phyloP scores from a whole-genome alignment of 1,140 invertebrate species.

The Panagrolaimus sp. region DNA sequence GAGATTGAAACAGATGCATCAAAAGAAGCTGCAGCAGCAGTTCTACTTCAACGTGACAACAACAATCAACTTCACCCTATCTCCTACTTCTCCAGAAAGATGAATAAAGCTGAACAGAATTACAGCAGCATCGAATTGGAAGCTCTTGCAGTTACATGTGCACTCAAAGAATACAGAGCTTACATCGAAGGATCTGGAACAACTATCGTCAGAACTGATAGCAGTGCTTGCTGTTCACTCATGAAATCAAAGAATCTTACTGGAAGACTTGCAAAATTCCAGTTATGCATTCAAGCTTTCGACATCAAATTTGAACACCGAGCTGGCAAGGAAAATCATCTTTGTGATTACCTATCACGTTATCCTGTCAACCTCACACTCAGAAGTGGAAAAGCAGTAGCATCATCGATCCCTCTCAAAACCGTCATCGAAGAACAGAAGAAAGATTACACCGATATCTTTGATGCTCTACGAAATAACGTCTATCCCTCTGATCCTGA shows the following conservation, averaged over 20 bases:
- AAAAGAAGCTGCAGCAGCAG: conserved; percentile 19
- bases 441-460: background rate
- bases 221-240: conserved; percentile 26
- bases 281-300: conserved; percentile 19
- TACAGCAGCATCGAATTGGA: conserved; percentile 28
- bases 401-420: background rate
- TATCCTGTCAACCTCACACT: conserved; percentile 2
- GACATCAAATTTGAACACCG: conserved; percentile 22
- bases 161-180: conserved; percentile 23
- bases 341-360: conserved; percentile 23
- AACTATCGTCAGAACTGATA: conserved; percentile 25
- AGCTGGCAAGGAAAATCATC: conserved; percentile 14
- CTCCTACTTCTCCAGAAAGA: conserved; percentile 8
- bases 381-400: too few species aligned
- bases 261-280: conserved; percentile 25
- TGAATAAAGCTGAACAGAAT: conserved; percentile 29
- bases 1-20: conserved; percentile 30
- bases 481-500: too few species aligned
- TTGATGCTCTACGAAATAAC: background rate
- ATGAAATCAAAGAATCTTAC: conserved; percentile 23
- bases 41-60: conserved; percentile 20
- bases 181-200: conserved; percentile 30
- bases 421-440: too few species aligned
- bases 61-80: conserved; percentile 22
- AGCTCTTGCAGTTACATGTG: conserved; percentile 22